Evolutionary conservation across 2,888 invertebrate species (phyloP), one percentile per base, ranked within the genome.

Genomic region (Uloborus plumipes): DNA sequence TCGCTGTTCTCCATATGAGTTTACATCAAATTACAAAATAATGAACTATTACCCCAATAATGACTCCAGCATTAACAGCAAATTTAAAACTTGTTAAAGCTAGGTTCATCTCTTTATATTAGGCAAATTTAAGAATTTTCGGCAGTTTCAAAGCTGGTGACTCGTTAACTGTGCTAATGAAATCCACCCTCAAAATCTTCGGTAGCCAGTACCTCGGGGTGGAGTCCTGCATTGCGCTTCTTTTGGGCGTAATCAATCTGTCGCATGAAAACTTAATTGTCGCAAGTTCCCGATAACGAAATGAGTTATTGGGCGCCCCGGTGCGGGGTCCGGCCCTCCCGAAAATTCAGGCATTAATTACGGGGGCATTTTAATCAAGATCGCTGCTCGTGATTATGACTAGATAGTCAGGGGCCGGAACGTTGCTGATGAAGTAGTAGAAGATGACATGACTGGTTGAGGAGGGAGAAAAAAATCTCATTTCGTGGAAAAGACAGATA

Each of bases 211-310:
- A 22, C 6, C 50, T 75, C 49, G 51, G 80, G 74, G 80, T 58
- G 74, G 80, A 64, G 70, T 39, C 53, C 11, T 39, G 39, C 3
- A 39, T 11, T 39, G 61, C 74, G n/a, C 20, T 39, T 39, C 39
- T 39, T 39, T 39, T 39, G 20, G 26, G 80, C 53, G 70, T 81
- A 81, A 81, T 81, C 80, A 74, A 74, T 81, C 80, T 64, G 80
- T 74, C 80, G 64, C 70, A 81, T 81, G 80, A 81, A 81, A 81
- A 81, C 80, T 81, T 81, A 81, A 81, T 81, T 74, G 80, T 74
- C 74, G 74, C 70, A 49, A 65, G 69, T 69, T 78, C 66, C 55
- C 55, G 53, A 74, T 74, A 81, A 81, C 80, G 51, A 81, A 74
- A 81, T 81, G 80, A 74, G 80, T 74, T 80, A 74, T 80, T 67